Percentiles rank a stretch among this genome's conserved stretches.
These are phyloP conservation scores for Bubo scandiacus DNA, from an alignment of 2,113 vertebrate species.

Conservation along the genomic window DNA sequence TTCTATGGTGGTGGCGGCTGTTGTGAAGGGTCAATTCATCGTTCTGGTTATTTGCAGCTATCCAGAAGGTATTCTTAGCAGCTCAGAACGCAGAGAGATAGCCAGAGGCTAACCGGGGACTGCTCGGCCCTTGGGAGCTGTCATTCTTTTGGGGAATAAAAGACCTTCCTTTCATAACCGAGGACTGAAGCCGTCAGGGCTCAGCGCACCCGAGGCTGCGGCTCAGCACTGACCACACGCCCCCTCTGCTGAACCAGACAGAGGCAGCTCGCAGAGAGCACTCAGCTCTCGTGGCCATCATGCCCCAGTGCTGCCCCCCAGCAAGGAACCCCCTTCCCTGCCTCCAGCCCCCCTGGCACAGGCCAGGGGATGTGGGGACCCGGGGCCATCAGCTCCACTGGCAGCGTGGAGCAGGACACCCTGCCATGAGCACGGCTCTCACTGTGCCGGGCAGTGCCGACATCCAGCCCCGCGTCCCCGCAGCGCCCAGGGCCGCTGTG, in stretches of 20 bases:
- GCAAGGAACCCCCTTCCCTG: background rate
- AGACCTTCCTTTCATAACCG: background rate
- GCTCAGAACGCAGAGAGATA: background rate
- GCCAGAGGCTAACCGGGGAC: background rate
- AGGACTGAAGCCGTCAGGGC: background rate
- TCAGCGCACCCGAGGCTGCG: background rate
- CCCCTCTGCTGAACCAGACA: background rate
- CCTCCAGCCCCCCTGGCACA: background rate
- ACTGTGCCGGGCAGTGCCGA: background rate
- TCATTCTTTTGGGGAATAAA: background rate
- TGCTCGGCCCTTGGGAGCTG: background rate
- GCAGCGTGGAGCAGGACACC: background rate
- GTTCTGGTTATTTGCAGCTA: background rate
- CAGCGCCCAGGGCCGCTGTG: background rate
- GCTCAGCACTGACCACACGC: background rate
- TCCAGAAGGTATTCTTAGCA: background rate
- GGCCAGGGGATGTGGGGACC: accelerated
- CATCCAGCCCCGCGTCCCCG: accelerated
- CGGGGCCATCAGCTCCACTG: background rate
- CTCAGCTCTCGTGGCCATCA: accelerated
- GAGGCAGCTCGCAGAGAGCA: background rate
- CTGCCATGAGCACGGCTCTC: background rate
- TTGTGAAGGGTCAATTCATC: background rate
- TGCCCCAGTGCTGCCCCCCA: background rate
- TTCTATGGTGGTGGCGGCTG: background rate